phyloP scores from a whole-genome alignment of 2,888 invertebrate species.

The Ariolimax columbianus region DNA sequence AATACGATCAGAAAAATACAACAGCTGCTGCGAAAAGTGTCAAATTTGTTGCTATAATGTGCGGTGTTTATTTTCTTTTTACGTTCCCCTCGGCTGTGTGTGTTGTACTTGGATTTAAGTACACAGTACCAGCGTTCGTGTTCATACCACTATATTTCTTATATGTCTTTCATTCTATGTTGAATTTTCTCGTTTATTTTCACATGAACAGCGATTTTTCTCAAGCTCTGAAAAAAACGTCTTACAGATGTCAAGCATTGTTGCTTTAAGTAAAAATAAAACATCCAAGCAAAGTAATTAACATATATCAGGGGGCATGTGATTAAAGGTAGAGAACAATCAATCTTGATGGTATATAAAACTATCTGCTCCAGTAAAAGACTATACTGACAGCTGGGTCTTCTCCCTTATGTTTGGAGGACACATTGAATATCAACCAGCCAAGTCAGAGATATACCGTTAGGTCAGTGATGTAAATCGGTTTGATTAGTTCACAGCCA shows the following conservation, averaged over 20 bases:
- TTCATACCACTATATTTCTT: neutral
- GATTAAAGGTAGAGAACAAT: too few relatives aligned
- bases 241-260: neutral
- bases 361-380: too few relatives aligned
- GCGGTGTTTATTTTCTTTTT: neutral
- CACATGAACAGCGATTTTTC: constrained; percentile 9
- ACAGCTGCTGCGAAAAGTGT: neutral
- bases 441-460: too few relatives aligned
- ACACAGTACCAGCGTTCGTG: neutral
- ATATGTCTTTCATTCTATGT: neutral
- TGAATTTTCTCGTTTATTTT: neutral
- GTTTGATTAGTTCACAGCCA: too few relatives aligned
- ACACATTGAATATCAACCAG: too few relatives aligned
- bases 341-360: too few relatives aligned
- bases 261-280: too few relatives aligned
- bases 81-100: neutral
- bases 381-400: too few relatives aligned
- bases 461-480: too few relatives aligned
- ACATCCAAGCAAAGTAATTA: too few relatives aligned
- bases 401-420: too few relatives aligned
- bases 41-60: neutral
- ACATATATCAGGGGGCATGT: too few relatives aligned
- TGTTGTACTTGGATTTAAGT: neutral
- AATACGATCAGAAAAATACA: neutral
- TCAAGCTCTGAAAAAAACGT: neutral